These are phyloP conservation scores for Columbina picui DNA, from an alignment of 2,113 vertebrate genomes.

Conservation along the genomic window DNA sequence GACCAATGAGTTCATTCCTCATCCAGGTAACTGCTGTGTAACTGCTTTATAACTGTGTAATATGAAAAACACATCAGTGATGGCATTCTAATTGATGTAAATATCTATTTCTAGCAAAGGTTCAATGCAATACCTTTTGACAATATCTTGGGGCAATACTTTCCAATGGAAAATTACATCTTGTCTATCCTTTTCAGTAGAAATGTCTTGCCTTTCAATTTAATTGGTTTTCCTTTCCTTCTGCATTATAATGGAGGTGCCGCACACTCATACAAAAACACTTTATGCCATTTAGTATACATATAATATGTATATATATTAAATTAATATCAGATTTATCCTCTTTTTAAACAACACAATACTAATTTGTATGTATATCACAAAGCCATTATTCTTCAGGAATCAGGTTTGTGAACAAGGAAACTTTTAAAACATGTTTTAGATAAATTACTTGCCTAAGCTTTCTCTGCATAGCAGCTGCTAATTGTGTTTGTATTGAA, in stretches of 20 bases:
- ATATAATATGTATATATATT: neutral
- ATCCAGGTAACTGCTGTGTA: neutral
- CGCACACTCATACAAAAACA: neutral
- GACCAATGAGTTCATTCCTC: neutral
- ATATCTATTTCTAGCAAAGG: neutral
- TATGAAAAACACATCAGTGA: neutral
- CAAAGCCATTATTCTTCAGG: neutral
- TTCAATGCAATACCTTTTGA: neutral
- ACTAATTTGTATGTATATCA: neutral
- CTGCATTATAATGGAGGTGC: neutral
- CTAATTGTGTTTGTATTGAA: neutral
- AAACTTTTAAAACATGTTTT: neutral
- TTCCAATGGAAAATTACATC: neutral
- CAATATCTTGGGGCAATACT: neutral
- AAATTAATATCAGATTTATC: neutral
- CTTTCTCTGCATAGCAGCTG: neutral
- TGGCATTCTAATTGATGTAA: neutral
- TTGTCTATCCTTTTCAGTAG: neutral
- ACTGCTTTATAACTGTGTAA: neutral
- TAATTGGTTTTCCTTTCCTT: neutral
- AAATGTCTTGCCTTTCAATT: slow-evolving; percentile 22
- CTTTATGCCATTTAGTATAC: neutral
- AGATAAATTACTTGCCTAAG: neutral
- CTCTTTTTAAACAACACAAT: neutral
- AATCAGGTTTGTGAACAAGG: neutral